Evolutionary conservation across 1,140 invertebrate genomes (phyloP).

Genomic region (Neodiprion fabricii): DNA sequence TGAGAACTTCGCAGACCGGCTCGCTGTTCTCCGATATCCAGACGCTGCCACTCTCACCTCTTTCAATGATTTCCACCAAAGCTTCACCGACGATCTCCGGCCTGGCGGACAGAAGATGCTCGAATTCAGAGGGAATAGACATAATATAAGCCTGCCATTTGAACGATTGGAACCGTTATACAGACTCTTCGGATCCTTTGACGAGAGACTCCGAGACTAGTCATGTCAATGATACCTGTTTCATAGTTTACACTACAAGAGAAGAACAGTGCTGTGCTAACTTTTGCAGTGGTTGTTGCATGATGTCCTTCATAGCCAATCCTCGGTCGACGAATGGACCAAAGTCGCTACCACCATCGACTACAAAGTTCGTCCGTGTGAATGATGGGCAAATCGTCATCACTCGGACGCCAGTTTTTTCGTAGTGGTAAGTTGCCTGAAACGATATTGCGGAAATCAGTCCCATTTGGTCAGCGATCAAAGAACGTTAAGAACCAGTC

Average conservation of each 20-base stretch:
- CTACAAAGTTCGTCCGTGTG: slow-evolving; percentile 41
- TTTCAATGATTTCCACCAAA: slow-evolving; percentile 50
- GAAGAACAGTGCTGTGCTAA: slow-evolving; percentile 31
- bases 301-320: slow-evolving; percentile 39
- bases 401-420: too few species aligned
- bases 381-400: too few species aligned
- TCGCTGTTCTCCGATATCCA: slow-evolving; percentile 53
- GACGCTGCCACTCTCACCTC: slow-evolving; percentile 49
- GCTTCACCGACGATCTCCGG: slow-evolving; percentile 44
- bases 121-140: too few species aligned
- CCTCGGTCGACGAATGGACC: not conserved
- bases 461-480: too few species aligned
- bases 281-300: slow-evolving; percentile 48
- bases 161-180: too few species aligned
- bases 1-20: slow-evolving; percentile 48
- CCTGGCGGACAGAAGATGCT: slow-evolving; percentile 35
- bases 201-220: too few species aligned
- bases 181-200: too few species aligned
- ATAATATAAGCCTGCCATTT: too few species aligned
- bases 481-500: too few species aligned
- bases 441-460: too few species aligned
- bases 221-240: too few species aligned
- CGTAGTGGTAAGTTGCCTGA: too few species aligned
- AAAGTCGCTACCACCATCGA: not conserved
- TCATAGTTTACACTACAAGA: not conserved